Evolutionary conservation across 2,113 vertebrate species (phyloP).

Genomic region (Rhombomys opimus): DNA sequence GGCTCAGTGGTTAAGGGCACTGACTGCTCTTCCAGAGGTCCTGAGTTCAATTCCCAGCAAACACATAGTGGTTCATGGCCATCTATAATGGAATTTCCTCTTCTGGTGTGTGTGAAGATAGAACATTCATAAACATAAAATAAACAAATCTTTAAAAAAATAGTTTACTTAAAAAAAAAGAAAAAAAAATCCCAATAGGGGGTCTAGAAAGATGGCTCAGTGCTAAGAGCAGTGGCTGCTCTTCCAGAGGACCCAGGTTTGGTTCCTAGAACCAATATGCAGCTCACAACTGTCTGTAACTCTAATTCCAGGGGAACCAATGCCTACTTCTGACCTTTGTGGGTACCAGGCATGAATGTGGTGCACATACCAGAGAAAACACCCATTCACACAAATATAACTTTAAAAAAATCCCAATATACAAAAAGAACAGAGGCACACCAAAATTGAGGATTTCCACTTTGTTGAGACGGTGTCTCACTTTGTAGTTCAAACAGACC

Average conservation of each 20-base stretch:
- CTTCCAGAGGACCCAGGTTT: not conserved
- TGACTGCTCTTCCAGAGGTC: not conserved
- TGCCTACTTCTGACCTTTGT: not conserved
- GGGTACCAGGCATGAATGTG: not conserved
- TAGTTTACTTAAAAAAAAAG: too few relatives aligned
- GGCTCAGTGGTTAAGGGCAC: not conserved
- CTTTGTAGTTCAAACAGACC: not conserved
- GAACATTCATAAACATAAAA: too few relatives aligned
- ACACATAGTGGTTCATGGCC: too few relatives aligned
- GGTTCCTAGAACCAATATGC: not conserved
- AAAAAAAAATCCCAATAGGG: not conserved
- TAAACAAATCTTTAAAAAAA: too few relatives aligned
- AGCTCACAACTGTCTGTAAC: not conserved
- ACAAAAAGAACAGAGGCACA: not conserved
- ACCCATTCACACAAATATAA: not conserved
- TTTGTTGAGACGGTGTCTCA: not conserved
- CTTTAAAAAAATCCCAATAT: not conserved
- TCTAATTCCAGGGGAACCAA: not conserved
- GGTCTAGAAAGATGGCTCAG: not conserved
- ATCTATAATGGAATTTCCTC: too few relatives aligned
- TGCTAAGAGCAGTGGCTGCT: not conserved
- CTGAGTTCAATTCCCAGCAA: not conserved
- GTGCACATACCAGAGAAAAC: not conserved
- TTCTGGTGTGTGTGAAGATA: too few relatives aligned
- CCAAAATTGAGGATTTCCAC: not conserved